Evolutionary conservation across 2,797 vertebrate genomes (phyloP), one percentile per base, ranked within the genome.

Genomic region (Periparus ater): DNA sequence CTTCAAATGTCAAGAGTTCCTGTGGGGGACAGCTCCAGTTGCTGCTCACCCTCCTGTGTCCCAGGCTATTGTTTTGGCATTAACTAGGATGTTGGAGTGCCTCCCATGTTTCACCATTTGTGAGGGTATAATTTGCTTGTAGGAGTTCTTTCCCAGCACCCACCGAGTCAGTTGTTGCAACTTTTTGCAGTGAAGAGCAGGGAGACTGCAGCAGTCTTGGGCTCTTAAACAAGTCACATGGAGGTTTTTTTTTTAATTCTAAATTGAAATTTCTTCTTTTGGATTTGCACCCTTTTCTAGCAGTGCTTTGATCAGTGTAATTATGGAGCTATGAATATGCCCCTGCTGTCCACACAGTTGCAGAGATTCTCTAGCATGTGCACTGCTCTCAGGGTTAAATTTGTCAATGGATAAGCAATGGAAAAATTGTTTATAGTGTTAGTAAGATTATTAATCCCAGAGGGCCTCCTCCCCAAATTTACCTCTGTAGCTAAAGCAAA

Each of bases 391-490:
- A 36, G 85, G 70, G 95, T 93, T 95, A 96, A 92, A 91, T 92
- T 93, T 3, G 48, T 75, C 76, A 94, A 95, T 94, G 89, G 89
- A 83, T 67, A 88, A 94, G 86, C 84, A 89, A 75, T 81, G 95
- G 93, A 92, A 96, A 96, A 92, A 66, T 84, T 74, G 85, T 74
- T 94, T 85, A 48, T 87, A 68, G 65, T 71, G 42, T 79, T 71
- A 91, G 65, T 74, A 68, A 91, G 87, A 55, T 95, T 96, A 93
- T 95, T 95, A 93, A 94, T 96, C 81, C 81, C 94, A 95, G 65
- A 80, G 72, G 84, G 4, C 81, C 48, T 91, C 68, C 84, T 91
- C 87, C 78, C 87, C 88, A 89, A 68, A 75, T 95, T 95, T 88
- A 90, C 93, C 93, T 95, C 92, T 89, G 66, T 81, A 92, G 91